These are phyloP conservation scores for Bovichtus diacanthus DNA, from an alignment of 2,797 vertebrate genomes.

Conservation along the genomic window DNA sequence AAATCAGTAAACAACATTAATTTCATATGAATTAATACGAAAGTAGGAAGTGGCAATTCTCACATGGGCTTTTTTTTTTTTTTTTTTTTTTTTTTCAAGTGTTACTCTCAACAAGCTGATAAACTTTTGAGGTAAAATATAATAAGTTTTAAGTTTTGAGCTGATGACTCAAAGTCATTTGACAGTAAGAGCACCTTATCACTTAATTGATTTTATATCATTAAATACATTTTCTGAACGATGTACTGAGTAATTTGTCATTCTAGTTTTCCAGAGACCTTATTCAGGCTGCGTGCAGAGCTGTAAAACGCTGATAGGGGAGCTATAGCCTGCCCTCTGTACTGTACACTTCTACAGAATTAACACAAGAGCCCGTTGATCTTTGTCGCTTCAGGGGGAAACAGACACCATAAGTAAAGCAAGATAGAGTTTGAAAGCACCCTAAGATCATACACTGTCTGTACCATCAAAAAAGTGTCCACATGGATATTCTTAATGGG, in stretches of 20 bases:
- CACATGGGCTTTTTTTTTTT: conserved; percentile 58
- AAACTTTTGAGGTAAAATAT: conserved; percentile 63
- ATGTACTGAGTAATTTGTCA: conserved; percentile 60
- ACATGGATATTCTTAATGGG: conserved; percentile 82
- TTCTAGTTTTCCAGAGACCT: conserved; percentile 49
- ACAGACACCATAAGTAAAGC: conserved; percentile 71
- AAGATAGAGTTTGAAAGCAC: conserved; percentile 76
- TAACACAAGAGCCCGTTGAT: conserved; percentile 78
- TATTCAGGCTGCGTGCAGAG: conserved; percentile 31
- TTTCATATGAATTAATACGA: conserved; percentile 79
- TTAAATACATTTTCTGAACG: conserved; percentile 35
- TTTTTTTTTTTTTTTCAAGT: conserved; percentile 61
- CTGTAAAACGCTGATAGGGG: conserved; percentile 45
- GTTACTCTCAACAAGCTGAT: conserved; percentile 53
- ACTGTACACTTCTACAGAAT: conserved; percentile 70
- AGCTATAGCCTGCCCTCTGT: conserved; percentile 38
- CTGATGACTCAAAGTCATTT: conserved; percentile 60
- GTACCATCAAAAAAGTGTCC: conserved; percentile 83
- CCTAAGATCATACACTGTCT: conserved; percentile 81
- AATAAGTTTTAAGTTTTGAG: conserved; percentile 65
- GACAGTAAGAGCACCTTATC: conserved; percentile 37
- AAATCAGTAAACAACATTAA: conserved; percentile 85
- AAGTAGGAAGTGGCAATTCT: conserved; percentile 73
- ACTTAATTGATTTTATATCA: neutral
- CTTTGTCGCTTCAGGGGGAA: conserved; percentile 84